Conservation (phyloP, 2,888 invertebrate genomes). For the Heteromyza rotundicornis region DNA sequence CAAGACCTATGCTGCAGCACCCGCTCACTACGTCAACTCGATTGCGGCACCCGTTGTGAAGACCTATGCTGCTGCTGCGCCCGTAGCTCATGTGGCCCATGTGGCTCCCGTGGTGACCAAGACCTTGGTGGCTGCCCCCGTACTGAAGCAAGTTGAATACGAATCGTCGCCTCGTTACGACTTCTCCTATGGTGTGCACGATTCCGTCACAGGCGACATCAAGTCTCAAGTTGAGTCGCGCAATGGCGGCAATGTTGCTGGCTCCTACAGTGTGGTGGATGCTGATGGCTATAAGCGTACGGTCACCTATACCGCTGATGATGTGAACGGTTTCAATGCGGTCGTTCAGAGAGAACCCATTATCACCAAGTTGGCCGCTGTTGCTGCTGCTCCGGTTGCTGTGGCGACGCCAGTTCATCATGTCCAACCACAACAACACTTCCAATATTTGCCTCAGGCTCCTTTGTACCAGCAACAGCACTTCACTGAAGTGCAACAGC, state of each 20-base stretch:
- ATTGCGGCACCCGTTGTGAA: conserved; percentile 28
- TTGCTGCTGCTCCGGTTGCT: conserved; percentile 34
- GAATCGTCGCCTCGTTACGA: conserved; percentile 59
- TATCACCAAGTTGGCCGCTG: conserved; percentile 37
- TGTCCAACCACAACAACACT: conserved; percentile 10
- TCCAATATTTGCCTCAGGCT: conserved; percentile 27
- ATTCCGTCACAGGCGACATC: conserved; percentile 65
- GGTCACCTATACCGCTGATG: conserved; percentile 66
- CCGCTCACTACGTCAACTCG: conserved; percentile 34
- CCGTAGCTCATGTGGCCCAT: conserved; percentile 23
- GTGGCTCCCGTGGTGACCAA: conserved; percentile 20
- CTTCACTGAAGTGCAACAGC: conserved; percentile 17
- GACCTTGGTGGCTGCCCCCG: conserved; percentile 24
- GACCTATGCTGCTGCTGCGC: conserved; percentile 28
- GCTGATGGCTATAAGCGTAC: conserved; percentile 66
- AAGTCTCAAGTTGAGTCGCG: conserved; percentile 65
- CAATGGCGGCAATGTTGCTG: conserved; percentile 65
- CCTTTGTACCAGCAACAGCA: conserved; percentile 16
- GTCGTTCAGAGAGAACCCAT: conserved; percentile 65
- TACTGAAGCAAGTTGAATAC: conserved; percentile 48
- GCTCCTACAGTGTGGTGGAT: conserved; percentile 65
- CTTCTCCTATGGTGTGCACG: conserved; percentile 65
- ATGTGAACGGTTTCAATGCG: conserved; percentile 66
- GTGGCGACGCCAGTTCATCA: conserved; percentile 34
- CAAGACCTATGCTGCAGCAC: conserved; percentile 32